Conservation (phyloP, 2,888 invertebrate genomes). For the Branchipolynoe longqiensis region DNA sequence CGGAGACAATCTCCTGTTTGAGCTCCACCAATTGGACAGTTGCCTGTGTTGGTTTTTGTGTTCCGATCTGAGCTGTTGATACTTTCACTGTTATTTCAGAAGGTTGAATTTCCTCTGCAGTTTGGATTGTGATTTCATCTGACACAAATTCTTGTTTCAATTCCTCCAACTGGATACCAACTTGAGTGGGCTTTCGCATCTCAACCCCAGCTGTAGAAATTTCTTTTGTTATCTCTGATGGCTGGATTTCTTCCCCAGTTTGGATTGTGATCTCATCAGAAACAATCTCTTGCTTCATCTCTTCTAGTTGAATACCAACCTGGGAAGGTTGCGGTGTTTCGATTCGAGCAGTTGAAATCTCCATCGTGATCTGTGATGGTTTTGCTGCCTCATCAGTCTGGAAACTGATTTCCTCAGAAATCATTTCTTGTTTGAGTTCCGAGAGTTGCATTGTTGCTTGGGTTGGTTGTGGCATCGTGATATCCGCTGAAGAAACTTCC, state of each 20-base stretch:
- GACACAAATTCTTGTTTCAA: conserved; percentile 55
- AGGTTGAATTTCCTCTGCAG: conserved; percentile 58
- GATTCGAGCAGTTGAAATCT: conserved; percentile 37
- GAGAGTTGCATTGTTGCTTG: conserved; percentile 20
- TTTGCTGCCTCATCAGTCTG: conserved; percentile 1
- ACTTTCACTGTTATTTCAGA: conserved; percentile 49
- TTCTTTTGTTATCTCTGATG: background rate
- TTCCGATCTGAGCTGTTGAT: conserved; percentile 63
- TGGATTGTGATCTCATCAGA: conserved; percentile 36
- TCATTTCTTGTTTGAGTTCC: conserved; percentile 52
- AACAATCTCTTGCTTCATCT: conserved; percentile 26
- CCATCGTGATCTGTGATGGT: conserved; percentile 39
- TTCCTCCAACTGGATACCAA: conserved; percentile 34
- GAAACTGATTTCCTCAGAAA: conserved; percentile 22
- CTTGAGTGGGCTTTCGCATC: conserved; percentile 40
- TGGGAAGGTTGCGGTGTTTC: background rate
- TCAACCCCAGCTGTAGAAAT: conserved; percentile 54
- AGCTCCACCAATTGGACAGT: conserved; percentile 31
- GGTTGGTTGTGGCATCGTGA: background rate
- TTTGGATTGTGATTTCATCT: conserved; percentile 56
- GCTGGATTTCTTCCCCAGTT: conserved; percentile 36
- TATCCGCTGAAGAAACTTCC: conserved; percentile 55
- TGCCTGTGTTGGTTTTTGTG: conserved; percentile 45
- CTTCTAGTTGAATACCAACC: conserved; percentile 6
- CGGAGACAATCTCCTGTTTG: conserved; percentile 50